phyloP scores from a whole-genome alignment of 1,140 invertebrate genomes.

The Physella acuta region DNA sequence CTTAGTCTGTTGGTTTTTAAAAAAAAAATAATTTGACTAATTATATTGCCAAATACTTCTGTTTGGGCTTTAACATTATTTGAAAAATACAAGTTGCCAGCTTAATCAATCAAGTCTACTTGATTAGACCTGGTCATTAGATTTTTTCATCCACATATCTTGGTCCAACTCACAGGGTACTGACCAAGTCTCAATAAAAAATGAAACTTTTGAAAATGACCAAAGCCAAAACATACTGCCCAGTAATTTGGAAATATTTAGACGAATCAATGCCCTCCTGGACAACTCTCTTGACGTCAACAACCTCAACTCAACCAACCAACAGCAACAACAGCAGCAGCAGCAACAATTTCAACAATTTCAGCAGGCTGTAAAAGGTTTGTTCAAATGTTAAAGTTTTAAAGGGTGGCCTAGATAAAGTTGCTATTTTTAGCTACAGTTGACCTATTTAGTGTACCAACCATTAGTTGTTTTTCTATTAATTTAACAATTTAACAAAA shows the following conservation, averaged over 20 bases:
- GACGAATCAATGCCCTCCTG: slow-evolving; percentile 58
- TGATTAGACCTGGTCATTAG: no score
- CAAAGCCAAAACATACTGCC: slow-evolving; percentile 22
- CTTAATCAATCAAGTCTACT: no score
- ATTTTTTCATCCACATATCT: no score
- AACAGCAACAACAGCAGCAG: slow-evolving; percentile 11
- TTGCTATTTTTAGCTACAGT: no score
- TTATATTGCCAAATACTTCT: no score
- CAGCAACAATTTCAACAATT: not conserved
- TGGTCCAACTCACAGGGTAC: slow-evolving; percentile 26
- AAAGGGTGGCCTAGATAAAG: no score
- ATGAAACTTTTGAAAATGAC: slow-evolving; percentile 36
- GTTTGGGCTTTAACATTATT: no score
- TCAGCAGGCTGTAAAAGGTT: not conserved
- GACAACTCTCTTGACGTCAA: slow-evolving; percentile 55
- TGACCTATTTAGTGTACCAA: no score
- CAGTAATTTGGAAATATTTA: slow-evolving; percentile 50
- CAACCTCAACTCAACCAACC: not conserved
- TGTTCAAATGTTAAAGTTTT: not conserved
- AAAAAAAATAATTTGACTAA: no score
- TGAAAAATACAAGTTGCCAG: not conserved
- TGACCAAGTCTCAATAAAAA: slow-evolving; percentile 34
- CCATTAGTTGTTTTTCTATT: no score
- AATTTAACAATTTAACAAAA: no score
- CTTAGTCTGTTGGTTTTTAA: no score